Evolutionary conservation across 92 coral and sea anemone genomes (phyloP), one percentile per base, ranked within the genome.

Genomic region (Virgularia gustaviana): DNA sequence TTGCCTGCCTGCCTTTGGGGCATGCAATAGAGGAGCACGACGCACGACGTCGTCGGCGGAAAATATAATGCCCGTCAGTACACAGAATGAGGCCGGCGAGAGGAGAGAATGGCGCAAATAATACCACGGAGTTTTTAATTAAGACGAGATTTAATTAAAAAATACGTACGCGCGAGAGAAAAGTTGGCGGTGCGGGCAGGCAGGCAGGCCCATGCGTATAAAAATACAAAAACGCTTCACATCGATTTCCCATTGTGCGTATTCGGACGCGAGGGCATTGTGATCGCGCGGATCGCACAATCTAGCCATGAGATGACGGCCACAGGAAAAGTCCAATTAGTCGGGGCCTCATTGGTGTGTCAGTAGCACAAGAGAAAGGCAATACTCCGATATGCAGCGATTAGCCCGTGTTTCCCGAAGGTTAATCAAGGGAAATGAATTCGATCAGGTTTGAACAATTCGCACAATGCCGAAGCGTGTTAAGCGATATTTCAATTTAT

Each of bases 391-490:
- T n/a, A n/a, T n/a, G n/a, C 39, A 28, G 75, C 75, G 60, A 68
- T 68, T 51, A 65, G 36, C 34, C 56, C 49, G 35, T 65, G 56
- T 68, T 68, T 68, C 36, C 45, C 45, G 61, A 44, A 32, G 59
- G 25, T 49, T 68, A 68, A 68, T 68, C 27, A 29, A 33, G 39
- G 45, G 61, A 68, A 68, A 68, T 68, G 60, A 51, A 49, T 68
- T 68, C 16, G 3, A 60, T 60, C 66, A 36, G 19, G 38, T 31
- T 31, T 33, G 45, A 68, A 53, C 36, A 23, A 44, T 68, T 15
- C 60, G 36, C n/a, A 68, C 75, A 68, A 68, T 68, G 25, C 54
- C 23, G 36, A 68, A 68, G 75, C 75, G 75, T 68, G 75, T 68
- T 68, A 68, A 68, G 58, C 61, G 36, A 68, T 44, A 68, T 68